Percentiles rank a stretch among this genome's conserved stretches.
Evolutionary conservation across 2,888 invertebrate genomes (phyloP).

Genomic region (Sarcophaga rosellei): DNA sequence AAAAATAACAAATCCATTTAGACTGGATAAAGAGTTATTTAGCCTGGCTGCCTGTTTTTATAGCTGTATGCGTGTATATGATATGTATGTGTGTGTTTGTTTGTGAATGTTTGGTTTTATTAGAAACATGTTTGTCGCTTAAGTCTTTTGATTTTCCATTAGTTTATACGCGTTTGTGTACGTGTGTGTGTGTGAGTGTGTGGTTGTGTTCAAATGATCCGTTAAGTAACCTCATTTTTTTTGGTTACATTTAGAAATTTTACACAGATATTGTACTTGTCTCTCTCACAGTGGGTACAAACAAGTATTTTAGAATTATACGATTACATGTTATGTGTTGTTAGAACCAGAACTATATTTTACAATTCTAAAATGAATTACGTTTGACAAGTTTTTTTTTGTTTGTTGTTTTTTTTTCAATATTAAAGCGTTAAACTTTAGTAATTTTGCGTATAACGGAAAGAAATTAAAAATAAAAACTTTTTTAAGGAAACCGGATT

Average conservation of each 20-base stretch:
- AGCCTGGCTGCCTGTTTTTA: not conserved
- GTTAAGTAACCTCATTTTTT: slow-evolving; percentile 72
- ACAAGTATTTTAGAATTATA: not conserved
- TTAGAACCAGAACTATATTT: not conserved
- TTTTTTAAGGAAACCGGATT: too few species aligned
- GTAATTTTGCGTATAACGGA: too few species aligned
- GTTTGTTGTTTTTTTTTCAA: not conserved
- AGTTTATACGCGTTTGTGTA: not conserved
- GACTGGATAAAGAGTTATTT: not conserved
- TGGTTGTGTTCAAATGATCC: slow-evolving; percentile 68
- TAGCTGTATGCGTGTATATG: not conserved
- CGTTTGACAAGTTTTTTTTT: too few species aligned
- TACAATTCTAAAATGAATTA: not conserved
- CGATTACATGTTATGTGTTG: too few species aligned
- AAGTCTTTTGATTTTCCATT: slow-evolving; percentile 55
- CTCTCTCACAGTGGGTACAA: slow-evolving; percentile 28
- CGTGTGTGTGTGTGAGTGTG: slow-evolving; percentile 22
- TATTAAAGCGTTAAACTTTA: too few species aligned
- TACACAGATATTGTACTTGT: not conserved
- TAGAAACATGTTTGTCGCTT: slow-evolving; percentile 64
- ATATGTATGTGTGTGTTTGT: slow-evolving; percentile 12
- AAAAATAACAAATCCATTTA: not conserved
- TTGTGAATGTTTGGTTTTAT: slow-evolving; percentile 34
- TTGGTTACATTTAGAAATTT: slow-evolving; percentile 5
- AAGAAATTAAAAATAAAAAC: too few species aligned